A percentile compares a stretch with the other conserved stretches of the same genome.
Conservation (phyloP, 2,113 vertebrate species). For the Lepus europaeus region DNA sequence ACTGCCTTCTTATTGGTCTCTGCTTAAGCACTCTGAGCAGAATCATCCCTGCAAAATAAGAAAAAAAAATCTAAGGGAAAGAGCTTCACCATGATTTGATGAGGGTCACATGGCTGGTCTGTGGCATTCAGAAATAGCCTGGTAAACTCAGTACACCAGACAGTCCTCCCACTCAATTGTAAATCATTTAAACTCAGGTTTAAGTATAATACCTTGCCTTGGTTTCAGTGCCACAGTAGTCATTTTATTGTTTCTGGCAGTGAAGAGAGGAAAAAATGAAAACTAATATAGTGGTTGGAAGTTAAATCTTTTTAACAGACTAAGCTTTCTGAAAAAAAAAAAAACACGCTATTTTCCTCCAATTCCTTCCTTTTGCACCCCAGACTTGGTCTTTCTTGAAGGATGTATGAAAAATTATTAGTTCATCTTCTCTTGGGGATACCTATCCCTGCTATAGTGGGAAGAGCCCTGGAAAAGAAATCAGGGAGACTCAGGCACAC, state of each 20-base stretch:
- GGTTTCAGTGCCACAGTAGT: slow-evolving; percentile 65
- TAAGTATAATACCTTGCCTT: slow-evolving; percentile 81
- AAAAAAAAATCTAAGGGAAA: slow-evolving; percentile 36
- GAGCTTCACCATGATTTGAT: slow-evolving; percentile 55
- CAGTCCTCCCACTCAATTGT: slow-evolving; percentile 74
- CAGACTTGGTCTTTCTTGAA: slow-evolving; percentile 56
- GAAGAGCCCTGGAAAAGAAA: slow-evolving; percentile 54
- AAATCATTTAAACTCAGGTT: slow-evolving; percentile 80
- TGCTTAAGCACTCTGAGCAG: slow-evolving; percentile 51
- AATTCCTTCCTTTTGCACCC: slow-evolving; percentile 56
- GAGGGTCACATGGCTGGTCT: slow-evolving; percentile 61
- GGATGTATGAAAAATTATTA: slow-evolving; percentile 65
- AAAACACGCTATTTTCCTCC: slow-evolving; percentile 69
- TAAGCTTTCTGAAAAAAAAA: slow-evolving; percentile 32
- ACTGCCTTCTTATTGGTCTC: slow-evolving; percentile 58
- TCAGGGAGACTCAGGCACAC: slow-evolving; percentile 11
- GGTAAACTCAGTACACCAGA: slow-evolving; percentile 68
- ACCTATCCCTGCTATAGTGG: not conserved
- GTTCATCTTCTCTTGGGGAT: slow-evolving; percentile 41
- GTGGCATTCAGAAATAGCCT: slow-evolving; percentile 75
- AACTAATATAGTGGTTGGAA: slow-evolving; percentile 77
- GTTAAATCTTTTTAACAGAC: slow-evolving; percentile 80
- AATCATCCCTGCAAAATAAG: slow-evolving; percentile 5
- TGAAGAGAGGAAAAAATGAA: slow-evolving; percentile 73
- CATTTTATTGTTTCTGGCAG: slow-evolving; percentile 82